Percentiles rank a stretch among this genome's conserved stretches.
These are phyloP conservation scores for Podarcis cretensis DNA, from an alignment of 2,113 vertebrate genomes.

Conservation along the genomic window DNA sequence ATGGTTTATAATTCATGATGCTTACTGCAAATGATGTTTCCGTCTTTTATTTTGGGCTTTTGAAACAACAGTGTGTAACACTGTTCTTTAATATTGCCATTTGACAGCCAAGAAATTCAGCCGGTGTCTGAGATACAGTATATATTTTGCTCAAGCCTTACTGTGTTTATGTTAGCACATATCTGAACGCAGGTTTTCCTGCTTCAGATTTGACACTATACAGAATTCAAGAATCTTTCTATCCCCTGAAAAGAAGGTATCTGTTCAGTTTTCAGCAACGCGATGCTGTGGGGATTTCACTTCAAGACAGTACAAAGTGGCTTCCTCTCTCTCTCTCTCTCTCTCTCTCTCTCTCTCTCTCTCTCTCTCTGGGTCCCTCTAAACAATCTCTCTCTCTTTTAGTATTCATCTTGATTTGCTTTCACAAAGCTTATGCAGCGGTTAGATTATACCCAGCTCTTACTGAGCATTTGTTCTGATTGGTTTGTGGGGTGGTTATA, in stretches of 20 bases:
- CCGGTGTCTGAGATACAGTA: neutral
- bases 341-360: neutral
- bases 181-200: neutral
- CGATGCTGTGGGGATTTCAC: neutral
- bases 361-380: neutral
- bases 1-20: no score
- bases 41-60: neutral
- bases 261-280: rapidly evolving
- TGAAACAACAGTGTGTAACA: neutral
- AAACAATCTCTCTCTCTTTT: no score
- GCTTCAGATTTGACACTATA: neutral
- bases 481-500: no score
- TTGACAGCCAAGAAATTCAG: neutral
- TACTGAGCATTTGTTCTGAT: no score
- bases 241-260: neutral
- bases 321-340: neutral
- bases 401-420: no score
- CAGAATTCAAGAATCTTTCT: neutral
- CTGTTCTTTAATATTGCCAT: neutral
- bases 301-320: neutral
- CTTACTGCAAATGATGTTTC: neutral
- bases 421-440: no score
- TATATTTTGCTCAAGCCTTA: neutral
- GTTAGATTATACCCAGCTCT: no score
- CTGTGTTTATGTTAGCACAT: neutral